Conservation (phyloP, 2,797 vertebrate genomes). For the Xiphorhynchus erythropygius region DNA sequence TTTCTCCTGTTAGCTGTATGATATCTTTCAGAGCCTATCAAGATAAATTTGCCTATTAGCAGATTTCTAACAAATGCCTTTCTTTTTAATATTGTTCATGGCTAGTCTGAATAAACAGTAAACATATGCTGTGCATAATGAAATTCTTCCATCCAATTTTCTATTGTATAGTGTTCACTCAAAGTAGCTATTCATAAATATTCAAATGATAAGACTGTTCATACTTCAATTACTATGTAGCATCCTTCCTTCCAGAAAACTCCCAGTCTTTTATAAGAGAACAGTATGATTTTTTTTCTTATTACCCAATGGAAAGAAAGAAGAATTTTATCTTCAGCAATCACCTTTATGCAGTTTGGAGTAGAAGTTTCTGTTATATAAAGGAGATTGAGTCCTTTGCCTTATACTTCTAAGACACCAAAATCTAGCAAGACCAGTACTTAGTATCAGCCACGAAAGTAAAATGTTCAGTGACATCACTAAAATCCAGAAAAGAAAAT, state of each 20-base stretch:
- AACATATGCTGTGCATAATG: slow-evolving; percentile 16
- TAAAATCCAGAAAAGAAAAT: neutral
- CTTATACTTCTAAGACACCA: neutral
- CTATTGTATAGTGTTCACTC: neutral
- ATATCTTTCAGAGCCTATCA: neutral
- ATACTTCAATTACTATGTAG: neutral
- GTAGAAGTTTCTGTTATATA: neutral
- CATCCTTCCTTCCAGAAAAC: neutral
- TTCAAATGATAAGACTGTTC: neutral
- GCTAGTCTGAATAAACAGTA: neutral
- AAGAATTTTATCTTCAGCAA: neutral
- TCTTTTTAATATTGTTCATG: neutral
- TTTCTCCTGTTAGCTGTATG: neutral
- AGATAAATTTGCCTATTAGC: neutral
- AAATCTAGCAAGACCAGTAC: neutral
- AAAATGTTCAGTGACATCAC: neutral
- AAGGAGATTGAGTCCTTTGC: neutral
- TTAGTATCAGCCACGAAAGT: neutral
- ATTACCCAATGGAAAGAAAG: neutral
- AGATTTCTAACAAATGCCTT: neutral
- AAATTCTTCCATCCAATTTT: neutral
- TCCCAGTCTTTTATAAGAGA: neutral
- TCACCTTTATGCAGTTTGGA: neutral
- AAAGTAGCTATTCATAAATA: neutral
- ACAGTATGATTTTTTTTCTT: neutral